These are phyloP conservation scores for Ophion costatus DNA, from an alignment of 2,888 invertebrate species.

Conservation along the genomic window DNA sequence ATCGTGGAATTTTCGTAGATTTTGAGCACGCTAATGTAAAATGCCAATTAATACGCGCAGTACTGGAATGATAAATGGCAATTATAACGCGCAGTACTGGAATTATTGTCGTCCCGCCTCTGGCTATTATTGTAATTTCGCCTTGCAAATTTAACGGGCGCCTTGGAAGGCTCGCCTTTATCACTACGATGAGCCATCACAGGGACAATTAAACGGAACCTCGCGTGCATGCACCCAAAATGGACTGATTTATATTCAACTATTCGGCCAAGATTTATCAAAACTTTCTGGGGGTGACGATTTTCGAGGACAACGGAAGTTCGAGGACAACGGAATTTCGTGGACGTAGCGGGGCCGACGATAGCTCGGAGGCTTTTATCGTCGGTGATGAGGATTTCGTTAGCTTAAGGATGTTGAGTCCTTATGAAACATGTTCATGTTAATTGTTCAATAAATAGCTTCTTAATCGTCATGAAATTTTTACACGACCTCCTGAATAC, in stretches of 20 bases:
- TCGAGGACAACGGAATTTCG: neutral
- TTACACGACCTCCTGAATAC: no score
- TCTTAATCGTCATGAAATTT: no score
- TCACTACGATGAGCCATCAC: constrained; percentile 4
- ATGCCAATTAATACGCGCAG: no score
- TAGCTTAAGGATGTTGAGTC: neutral
- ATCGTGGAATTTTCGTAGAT: no score
- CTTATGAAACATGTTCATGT: no score
- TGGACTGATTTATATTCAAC: constrained; percentile 50
- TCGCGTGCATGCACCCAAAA: constrained; percentile 20
- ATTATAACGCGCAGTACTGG: no score
- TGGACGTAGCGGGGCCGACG: neutral
- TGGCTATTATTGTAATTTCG: neutral
- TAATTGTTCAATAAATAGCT: no score
- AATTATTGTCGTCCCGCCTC: neutral
- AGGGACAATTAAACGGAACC: constrained; percentile 19
- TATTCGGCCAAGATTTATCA: constrained; percentile 27
- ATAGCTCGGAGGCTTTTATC: neutral
- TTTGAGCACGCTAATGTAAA: no score
- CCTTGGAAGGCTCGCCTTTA: constrained; percentile 12
- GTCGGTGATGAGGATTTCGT: neutral
- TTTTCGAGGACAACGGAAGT: neutral
- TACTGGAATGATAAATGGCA: no score
- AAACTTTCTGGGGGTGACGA: constrained; percentile 15
- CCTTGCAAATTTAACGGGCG: neutral